Percentiles rank a stretch among this genome's conserved stretches.
phyloP scores from a whole-genome alignment of 2,888 invertebrate genomes.

The Ametastegia equiseti region DNA sequence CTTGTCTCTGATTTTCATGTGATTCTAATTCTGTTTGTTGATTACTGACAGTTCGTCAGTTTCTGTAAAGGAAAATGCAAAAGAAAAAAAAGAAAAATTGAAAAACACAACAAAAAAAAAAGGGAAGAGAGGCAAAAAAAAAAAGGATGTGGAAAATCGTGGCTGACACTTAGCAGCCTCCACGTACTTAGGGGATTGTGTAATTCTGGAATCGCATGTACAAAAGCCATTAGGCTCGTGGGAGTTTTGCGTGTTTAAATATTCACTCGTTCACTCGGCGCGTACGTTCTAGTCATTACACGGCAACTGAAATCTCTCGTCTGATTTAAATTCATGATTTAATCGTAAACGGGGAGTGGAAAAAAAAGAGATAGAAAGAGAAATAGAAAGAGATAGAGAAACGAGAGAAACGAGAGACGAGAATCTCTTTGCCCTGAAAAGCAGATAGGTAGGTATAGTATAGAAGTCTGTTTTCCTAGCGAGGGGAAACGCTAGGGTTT shows the following conservation, averaged over 20 bases:
- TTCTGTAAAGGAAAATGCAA: neutral
- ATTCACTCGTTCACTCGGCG: slow-evolving; percentile 35
- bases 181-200: neutral
- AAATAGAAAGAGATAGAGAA: neutral
- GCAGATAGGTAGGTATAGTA: neutral
- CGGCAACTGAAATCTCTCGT: slow-evolving; percentile 21
- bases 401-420: neutral
- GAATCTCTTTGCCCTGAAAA: neutral
- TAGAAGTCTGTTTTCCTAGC: no score
- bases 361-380: neutral
- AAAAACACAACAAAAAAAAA: neutral
- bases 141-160: neutral
- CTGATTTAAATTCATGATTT: slow-evolving; percentile 41
- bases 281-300: slow-evolving; percentile 31
- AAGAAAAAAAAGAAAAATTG: neutral
- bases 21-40: no score
- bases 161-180: neutral
- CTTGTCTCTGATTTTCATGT: no score
- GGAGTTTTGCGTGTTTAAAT: slow-evolving; percentile 43
- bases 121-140: neutral
- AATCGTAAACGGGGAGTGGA: slow-evolving; percentile 15
- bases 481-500: no score
- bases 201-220: slow-evolving; percentile 37
- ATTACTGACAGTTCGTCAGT: neutral
- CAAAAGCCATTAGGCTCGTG: slow-evolving; percentile 33